Evolutionary conservation across 2,888 invertebrate genomes (phyloP).

Genomic region (Andrena bucephala): DNA sequence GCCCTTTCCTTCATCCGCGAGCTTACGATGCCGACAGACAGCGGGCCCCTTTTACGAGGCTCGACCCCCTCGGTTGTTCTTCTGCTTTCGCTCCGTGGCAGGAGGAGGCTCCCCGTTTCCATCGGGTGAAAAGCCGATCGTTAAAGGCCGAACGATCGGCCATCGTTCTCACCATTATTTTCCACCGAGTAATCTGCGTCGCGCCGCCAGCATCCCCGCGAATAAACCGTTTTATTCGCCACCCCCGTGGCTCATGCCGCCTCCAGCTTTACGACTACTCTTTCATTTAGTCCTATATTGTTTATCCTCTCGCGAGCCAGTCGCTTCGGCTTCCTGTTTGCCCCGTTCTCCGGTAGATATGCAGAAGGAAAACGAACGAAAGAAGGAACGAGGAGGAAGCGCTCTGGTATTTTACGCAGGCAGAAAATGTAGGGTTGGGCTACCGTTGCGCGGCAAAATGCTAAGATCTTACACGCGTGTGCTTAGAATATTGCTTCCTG

Average conservation of each 20-base stretch:
- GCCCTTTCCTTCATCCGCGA: slow-evolving; percentile 17
- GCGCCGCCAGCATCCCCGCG: slow-evolving; percentile 35
- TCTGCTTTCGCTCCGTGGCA: background rate
- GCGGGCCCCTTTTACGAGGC: slow-evolving; percentile 36
- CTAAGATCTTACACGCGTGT: background rate
- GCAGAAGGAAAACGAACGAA: background rate
- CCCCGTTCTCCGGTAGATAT: background rate
- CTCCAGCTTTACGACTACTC: slow-evolving; percentile 35
- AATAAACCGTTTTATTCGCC: slow-evolving; percentile 21
- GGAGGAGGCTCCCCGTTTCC: slow-evolving; percentile 1
- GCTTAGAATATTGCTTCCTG: slow-evolving; percentile 1
- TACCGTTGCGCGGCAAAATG: background rate
- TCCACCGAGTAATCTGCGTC: slow-evolving; percentile 48
- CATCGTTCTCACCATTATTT: slow-evolving; percentile 62
- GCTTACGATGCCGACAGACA: slow-evolving; percentile 45
- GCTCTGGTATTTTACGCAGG: slow-evolving; percentile 28
- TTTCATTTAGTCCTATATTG: slow-evolving; percentile 27
- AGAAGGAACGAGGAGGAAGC: background rate
- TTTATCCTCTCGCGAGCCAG: slow-evolving; percentile 6
- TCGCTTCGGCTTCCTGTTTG: slow-evolving; percentile 38
- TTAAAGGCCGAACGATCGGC: slow-evolving; percentile 66
- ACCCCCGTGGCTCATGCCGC: slow-evolving; percentile 1
- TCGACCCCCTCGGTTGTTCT: slow-evolving; percentile 7
- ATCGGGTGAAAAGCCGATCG: slow-evolving; percentile 46
- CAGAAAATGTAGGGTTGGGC: background rate